These are phyloP conservation scores for Periphyllus acericola DNA, from an alignment of 2,888 invertebrate species.

Conservation along the genomic window DNA sequence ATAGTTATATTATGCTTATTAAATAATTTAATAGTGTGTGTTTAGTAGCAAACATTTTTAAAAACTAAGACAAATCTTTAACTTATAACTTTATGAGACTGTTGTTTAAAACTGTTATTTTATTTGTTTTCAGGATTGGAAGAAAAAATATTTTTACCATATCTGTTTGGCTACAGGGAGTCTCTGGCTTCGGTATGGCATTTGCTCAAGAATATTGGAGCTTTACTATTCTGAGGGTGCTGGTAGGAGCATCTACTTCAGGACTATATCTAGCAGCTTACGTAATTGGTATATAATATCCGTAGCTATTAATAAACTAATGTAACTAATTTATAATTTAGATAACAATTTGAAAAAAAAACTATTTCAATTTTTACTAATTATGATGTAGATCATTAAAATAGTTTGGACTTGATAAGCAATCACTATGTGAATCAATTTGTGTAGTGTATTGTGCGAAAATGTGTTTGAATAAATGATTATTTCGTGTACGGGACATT, in stretches of 20 bases:
- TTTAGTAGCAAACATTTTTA: neutral
- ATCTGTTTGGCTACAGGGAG: slow-evolving; percentile 76
- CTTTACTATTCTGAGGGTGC: slow-evolving; percentile 74
- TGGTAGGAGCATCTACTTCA: slow-evolving; percentile 80
- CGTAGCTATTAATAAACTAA: neutral
- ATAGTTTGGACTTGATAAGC: too few species aligned
- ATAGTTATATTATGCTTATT: neutral
- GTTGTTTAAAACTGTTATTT: neutral
- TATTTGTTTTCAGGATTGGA: slow-evolving; percentile 70
- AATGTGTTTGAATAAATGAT: neutral
- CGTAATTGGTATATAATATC: slow-evolving; percentile 74
- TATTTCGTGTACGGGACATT: neutral
- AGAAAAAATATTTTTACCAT: slow-evolving; percentile 78
- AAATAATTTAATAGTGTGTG: neutral
- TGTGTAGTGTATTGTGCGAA: neutral
- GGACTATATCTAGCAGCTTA: slow-evolving; percentile 83
- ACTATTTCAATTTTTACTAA: too few species aligned
- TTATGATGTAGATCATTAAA: too few species aligned
- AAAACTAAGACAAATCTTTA: neutral
- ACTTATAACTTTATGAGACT: too few species aligned
- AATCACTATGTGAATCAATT: neutral
- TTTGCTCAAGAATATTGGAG: slow-evolving; percentile 76
- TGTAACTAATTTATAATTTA: neutral
- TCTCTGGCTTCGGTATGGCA: slow-evolving; percentile 76
- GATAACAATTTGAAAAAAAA: too few species aligned